A percentile compares a stretch with the other conserved stretches of the same genome.
Conservation (phyloP, 1,140 invertebrate species). For the Artemia franciscana region DNA sequence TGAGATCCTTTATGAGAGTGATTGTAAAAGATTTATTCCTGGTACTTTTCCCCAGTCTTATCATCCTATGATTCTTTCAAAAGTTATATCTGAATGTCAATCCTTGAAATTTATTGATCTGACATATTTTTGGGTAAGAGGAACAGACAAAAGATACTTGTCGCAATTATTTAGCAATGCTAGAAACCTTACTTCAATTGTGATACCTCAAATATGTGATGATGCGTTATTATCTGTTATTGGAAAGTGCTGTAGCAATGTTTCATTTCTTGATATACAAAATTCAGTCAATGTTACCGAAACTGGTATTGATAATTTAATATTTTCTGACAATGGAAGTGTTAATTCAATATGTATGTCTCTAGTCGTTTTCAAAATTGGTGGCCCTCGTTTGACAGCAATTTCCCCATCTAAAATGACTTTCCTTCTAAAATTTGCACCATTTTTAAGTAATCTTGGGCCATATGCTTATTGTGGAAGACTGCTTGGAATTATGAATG, state of each 20-base stretch:
- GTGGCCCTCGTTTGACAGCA: background rate
- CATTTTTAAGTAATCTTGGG: background rate
- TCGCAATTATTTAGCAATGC: background rate
- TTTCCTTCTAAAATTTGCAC: background rate
- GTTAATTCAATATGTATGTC: background rate
- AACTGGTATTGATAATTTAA: background rate
- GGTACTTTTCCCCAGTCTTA: background rate
- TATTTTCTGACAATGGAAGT: background rate
- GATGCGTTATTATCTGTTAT: background rate
- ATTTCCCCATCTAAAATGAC: background rate
- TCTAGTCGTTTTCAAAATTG: background rate
- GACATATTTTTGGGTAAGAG: background rate
- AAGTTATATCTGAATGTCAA: background rate
- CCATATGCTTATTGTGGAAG: background rate
- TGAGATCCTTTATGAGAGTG: background rate
- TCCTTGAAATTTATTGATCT: background rate
- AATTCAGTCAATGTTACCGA: background rate
- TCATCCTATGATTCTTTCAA: background rate
- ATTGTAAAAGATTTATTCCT: background rate
- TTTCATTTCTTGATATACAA: background rate
- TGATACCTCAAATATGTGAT: background rate
- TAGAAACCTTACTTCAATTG: background rate
- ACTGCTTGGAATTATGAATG: background rate
- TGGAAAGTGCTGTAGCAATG: background rate
- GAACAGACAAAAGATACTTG: background rate